These are phyloP conservation scores for Desmodus rotundus DNA, from an alignment of 2,113 vertebrate species.

Conservation along the genomic window DNA sequence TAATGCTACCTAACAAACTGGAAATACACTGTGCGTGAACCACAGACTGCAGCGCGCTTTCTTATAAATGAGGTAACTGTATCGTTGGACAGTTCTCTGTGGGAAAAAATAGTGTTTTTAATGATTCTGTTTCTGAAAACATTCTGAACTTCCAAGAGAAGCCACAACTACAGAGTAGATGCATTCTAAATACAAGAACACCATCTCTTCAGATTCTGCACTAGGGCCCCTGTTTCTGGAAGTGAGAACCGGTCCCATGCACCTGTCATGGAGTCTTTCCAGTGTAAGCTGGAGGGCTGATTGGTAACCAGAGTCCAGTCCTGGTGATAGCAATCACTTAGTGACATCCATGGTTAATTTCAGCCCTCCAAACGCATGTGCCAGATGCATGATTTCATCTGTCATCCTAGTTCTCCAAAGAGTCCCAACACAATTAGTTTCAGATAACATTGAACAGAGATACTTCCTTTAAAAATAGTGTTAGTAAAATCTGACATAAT, in stretches of 20 bases:
- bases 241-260: fast-evolving
- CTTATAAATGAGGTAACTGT: background rate
- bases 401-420: background rate
- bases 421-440: background rate
- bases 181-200: background rate
- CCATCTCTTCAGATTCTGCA: background rate
- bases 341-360: background rate
- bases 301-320: background rate
- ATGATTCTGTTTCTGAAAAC: background rate
- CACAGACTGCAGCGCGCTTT: background rate
- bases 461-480: background rate
- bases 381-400: background rate
- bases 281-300: background rate
- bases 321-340: background rate
- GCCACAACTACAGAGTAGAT: background rate
- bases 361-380: background rate
- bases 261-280: background rate
- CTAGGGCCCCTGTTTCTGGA: background rate
- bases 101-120: background rate
- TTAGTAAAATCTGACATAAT: background rate
- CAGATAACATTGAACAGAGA: background rate
- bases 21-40: background rate
- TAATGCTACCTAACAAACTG: background rate
- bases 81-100: background rate
- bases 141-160: background rate